Evolutionary conservation across 2,113 vertebrate genomes (phyloP).

Genomic region (Oceanites oceanicus): DNA sequence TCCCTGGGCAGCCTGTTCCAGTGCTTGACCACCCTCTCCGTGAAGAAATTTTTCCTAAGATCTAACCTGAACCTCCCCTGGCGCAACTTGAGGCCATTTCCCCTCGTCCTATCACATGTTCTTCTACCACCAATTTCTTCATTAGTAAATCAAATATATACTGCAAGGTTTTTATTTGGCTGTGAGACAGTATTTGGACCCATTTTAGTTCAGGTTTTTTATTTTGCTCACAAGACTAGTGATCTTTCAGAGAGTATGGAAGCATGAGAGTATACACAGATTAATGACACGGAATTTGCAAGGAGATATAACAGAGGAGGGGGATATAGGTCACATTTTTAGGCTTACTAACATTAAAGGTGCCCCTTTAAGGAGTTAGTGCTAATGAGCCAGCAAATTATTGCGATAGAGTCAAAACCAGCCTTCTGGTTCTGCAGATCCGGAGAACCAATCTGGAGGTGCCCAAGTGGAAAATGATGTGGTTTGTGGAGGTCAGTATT

Average conservation of each 20-base stretch:
- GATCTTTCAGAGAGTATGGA: not conserved
- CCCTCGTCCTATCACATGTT: no score
- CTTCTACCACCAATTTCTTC: not conserved
- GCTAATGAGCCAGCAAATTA: constrained; percentile 71
- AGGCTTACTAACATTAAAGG: constrained; percentile 46
- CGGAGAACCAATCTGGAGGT: constrained; percentile 64
- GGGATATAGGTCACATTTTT: constrained; percentile 2
- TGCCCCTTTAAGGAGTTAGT: constrained; percentile 54
- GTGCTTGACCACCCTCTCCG: no score
- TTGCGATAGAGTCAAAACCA: not conserved
- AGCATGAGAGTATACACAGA: not conserved
- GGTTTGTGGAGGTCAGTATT: constrained; percentile 43
- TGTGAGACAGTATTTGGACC: not conserved
- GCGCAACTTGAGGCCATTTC: no score
- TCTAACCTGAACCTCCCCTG: no score
- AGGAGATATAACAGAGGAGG: not conserved
- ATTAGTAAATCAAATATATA: not conserved
- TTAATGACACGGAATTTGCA: not conserved
- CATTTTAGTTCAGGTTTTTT: not conserved
- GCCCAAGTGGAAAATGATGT: constrained; percentile 72
- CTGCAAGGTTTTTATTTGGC: not conserved
- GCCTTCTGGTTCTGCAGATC: constrained; percentile 23
- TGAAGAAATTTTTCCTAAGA: no score
- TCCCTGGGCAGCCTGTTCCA: no score
- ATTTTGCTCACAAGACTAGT: not conserved